Percentiles rank a stretch among this genome's conserved stretches.
phyloP scores from a whole-genome alignment of 2,888 invertebrate genomes.

The Eurois occulta region DNA sequence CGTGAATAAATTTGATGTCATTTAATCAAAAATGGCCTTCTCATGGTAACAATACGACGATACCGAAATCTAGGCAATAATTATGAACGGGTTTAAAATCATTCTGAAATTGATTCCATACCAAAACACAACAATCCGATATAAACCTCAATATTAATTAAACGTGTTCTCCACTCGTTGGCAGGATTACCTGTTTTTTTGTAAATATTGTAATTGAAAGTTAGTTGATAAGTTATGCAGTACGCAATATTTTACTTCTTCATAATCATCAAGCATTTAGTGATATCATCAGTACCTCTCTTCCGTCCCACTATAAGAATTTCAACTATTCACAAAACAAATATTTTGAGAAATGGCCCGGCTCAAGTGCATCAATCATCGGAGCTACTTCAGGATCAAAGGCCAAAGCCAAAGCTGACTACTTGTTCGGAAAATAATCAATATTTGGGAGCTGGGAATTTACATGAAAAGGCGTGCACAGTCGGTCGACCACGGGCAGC shows the following conservation, averaged over 20 bases:
- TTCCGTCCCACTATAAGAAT: conserved; percentile 36
- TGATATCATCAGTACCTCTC: conserved; percentile 7
- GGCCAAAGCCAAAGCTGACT: conserved; percentile 1
- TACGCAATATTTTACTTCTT: conserved; percentile 34
- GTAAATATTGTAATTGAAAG: conserved; percentile 1
- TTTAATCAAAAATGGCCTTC: not conserved
- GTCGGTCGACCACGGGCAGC: no score
- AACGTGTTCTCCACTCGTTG: not conserved
- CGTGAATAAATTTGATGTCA: not conserved
- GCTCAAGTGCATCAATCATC: not conserved
- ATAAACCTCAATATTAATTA: not conserved
- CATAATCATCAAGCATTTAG: conserved; percentile 25
- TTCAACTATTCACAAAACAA: conserved; percentile 12
- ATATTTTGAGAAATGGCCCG: not conserved
- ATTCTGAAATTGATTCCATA: conserved; percentile 31
- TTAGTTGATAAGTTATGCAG: conserved; percentile 23
- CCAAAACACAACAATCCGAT: conserved; percentile 43
- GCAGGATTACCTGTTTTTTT: not conserved
- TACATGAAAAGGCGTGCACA: no score
- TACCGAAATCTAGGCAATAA: not conserved
- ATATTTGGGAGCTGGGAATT: no score
- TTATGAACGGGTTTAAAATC: not conserved
- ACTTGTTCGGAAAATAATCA: no score
- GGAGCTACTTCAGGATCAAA: conserved; percentile 7
- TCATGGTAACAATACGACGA: not conserved